These are phyloP conservation scores for Lamprologus ornatipinnis DNA, from an alignment of 2,113 vertebrate genomes.

Conservation along the genomic window DNA sequence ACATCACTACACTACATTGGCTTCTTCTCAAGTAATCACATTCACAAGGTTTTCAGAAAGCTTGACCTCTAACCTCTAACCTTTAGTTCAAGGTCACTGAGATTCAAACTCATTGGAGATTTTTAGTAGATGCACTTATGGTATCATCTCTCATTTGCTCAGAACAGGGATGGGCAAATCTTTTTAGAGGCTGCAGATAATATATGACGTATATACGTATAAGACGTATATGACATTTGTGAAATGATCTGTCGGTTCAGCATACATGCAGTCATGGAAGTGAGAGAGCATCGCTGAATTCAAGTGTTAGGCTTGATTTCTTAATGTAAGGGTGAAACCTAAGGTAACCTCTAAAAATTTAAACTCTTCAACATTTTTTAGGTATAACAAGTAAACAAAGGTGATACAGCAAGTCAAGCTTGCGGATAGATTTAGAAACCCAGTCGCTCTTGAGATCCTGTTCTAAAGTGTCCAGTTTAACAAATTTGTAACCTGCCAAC, in stretches of 20 bases:
- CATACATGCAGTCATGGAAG: background rate
- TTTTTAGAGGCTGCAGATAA: background rate
- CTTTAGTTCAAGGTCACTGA: background rate
- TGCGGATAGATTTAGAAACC: background rate
- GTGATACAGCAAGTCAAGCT: background rate
- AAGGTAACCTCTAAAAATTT: background rate
- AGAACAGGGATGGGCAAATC: background rate
- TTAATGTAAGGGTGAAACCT: background rate
- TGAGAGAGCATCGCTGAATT: background rate
- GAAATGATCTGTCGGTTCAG: background rate
- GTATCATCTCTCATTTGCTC: background rate
- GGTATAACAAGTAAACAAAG: slow-evolving; percentile 71
- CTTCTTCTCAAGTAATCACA: background rate
- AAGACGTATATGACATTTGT: background rate
- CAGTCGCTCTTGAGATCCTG: background rate
- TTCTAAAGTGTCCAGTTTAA: background rate
- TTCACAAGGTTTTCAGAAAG: background rate
- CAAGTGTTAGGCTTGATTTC: background rate
- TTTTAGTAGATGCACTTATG: background rate
- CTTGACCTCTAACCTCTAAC: background rate
- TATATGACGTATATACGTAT: background rate
- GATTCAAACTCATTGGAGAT: background rate
- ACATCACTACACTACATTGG: background rate
- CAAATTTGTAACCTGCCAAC: background rate
- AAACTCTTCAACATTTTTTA: background rate